Conservation (phyloP, 1,140 invertebrate species). For the Micrasema minimum region DNA sequence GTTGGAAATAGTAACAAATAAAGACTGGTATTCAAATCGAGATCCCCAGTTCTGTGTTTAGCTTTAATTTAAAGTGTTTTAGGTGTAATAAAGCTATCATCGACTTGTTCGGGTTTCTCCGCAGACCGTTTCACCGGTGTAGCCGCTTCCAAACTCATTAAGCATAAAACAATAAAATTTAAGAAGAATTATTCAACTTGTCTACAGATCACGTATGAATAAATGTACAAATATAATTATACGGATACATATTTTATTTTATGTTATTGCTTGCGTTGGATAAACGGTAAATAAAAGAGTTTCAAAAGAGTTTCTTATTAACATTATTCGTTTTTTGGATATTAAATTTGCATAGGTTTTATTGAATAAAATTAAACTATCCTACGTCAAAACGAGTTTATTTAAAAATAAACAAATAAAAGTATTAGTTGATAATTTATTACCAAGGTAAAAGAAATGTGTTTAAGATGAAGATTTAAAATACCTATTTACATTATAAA, state of each 20-base stretch:
- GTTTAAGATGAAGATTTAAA: no score
- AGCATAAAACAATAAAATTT: conserved; percentile 7
- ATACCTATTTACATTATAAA: no score
- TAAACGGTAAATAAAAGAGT: no score
- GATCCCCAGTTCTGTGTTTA: conserved; percentile 8
- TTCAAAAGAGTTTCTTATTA: neutral
- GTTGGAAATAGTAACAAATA: conserved; percentile 10
- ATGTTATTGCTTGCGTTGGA: no score
- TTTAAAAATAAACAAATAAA: no score
- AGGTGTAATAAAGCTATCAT: conserved; percentile 23
- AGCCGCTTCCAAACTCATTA: neutral
- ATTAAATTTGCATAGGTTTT: no score
- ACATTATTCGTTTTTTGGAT: no score
- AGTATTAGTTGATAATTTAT: no score
- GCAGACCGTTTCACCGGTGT: neutral
- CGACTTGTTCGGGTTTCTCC: neutral
- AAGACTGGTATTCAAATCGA: conserved; percentile 13
- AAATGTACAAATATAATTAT: conserved; percentile 5
- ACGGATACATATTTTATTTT: no score
- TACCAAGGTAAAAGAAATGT: no score
- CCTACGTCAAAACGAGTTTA: no score
- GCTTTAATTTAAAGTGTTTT: conserved; percentile 26
- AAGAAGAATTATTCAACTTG: neutral
- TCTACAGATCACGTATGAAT: conserved; percentile 6
- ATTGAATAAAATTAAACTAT: no score